Base-by-base conservation (phyloP, 2,888 invertebrate genomes). In the Anthrax anthrax region DNA sequence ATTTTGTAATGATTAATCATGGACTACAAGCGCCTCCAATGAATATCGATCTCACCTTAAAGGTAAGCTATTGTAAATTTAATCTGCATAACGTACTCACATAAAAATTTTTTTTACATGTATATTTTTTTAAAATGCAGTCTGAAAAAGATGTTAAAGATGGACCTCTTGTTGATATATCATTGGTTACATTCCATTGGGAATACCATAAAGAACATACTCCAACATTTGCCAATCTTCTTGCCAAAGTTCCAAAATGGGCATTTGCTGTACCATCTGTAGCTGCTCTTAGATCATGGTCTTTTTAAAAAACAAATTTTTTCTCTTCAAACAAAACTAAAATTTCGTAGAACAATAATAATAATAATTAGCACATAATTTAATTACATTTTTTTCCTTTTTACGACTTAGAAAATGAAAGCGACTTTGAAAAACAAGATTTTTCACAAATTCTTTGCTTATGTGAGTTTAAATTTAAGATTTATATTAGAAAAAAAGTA, bases 141-240 rank as follows among this genome's bases (percentile, higher is more conserved):
- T 55, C 57, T 13, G 46, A 49, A 10, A 47, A 49, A 37, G 54
- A 54, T 4, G 49, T 56, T 39, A 49, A 55, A 36, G 54, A 53
- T 42, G 52, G 57, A 44, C 55, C 60, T n/a, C 43, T 61, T 5
- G 52, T 60, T 13, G 62, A 61, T 39, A 55, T 62, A 36, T 56
- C 59, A n/a, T 40, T 62, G 16, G 57, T 60, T 0, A 60, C 61
- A 6, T 55, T 55, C 16, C 58, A 60, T 49, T 59, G 57, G 53
- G 60, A 61, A 47, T 58, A 59, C 41, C 58, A 60, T 37, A 59
- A 60, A 47, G 59, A 60, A 37, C 60, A 60, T 43, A 60, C 60
- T 18, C 55, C 59, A 17, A 52, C 57, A 18, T 61, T 62, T 54
- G 57, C 58, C 9, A 57, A 57, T 52, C 47, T 62, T 42, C 46